Evolutionary conservation across 2,888 invertebrate genomes (phyloP).

Genomic region (Microctonus brassicae): DNA sequence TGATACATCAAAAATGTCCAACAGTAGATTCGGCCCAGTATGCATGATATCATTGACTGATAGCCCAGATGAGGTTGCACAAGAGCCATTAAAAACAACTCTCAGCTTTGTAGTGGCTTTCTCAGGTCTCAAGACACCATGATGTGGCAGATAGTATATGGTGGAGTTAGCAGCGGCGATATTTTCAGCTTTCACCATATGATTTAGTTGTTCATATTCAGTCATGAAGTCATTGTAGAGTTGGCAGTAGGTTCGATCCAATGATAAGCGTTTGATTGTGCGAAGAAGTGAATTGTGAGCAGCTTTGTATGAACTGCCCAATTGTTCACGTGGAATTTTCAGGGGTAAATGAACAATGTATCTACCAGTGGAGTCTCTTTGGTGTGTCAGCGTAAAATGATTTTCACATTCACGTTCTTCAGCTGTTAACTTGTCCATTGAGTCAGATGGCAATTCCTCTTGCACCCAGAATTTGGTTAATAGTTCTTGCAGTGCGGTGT

Average conservation of each 20-base stretch:
- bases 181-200: neutral
- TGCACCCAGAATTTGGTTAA: neutral
- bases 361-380: neutral
- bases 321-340: neutral
- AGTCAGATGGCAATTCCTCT: neutral
- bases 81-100: slow-evolving; percentile 31
- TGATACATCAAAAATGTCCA: slow-evolving; percentile 4
- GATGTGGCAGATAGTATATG: neutral
- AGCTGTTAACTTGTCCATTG: neutral
- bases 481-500: neutral
- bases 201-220: neutral
- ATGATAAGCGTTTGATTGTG: neutral
- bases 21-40: neutral
- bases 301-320: neutral
- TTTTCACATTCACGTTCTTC: neutral
- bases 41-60: slow-evolving; percentile 28
- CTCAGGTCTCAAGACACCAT: neutral
- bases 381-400: neutral
- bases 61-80: neutral
- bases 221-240: neutral
- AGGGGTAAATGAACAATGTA: neutral
- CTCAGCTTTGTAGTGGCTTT: slow-evolving; percentile 18
- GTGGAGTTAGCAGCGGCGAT: neutral
- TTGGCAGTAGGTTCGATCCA: neutral
- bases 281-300: neutral